phyloP scores from a whole-genome alignment of 2,888 invertebrate genomes.

The Leptopilina drosophilae region DNA sequence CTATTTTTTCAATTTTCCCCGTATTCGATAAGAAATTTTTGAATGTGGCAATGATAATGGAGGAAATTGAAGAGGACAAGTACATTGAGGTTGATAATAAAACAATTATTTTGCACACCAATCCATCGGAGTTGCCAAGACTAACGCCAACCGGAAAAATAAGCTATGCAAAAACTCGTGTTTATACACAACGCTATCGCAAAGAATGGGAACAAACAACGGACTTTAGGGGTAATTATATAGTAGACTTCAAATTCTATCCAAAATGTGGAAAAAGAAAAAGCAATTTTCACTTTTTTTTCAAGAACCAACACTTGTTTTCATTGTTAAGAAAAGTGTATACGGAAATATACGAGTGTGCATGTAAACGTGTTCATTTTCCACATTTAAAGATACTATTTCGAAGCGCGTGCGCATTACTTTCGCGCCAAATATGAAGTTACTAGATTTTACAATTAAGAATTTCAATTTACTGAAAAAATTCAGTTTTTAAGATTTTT shows the following conservation, averaged over 20 bases:
- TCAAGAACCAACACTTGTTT: constrained; percentile 6
- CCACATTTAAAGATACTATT: not conserved
- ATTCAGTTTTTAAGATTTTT: too few species aligned
- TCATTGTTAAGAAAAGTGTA: not conserved
- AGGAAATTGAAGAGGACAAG: constrained; percentile 57
- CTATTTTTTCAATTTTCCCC: too few species aligned
- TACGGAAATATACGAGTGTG: not conserved
- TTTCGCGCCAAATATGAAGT: constrained; percentile 37
- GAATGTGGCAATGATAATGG: constrained; percentile 51
- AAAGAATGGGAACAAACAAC: constrained; percentile 81
- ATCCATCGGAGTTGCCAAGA: constrained; percentile 50
- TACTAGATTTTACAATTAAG: constrained; percentile 8
- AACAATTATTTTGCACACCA: constrained; percentile 17
- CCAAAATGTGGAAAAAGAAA: not conserved
- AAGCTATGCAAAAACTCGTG: constrained; percentile 75
- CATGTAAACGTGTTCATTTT: constrained; percentile 16
- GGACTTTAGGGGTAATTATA: constrained; percentile 79
- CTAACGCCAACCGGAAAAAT: constrained; percentile 75
- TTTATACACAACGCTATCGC: constrained; percentile 80
- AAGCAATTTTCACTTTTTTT: not conserved
- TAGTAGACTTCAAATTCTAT: not conserved
- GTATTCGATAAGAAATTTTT: too few species aligned
- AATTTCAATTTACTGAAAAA: not conserved
- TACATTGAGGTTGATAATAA: not conserved
- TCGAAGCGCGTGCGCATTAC: not conserved